These are phyloP conservation scores for western clawed frog (Xenopus tropicalis) DNA, from an alignment of 2,113 vertebrate genomes.

Conservation along the genomic window UCB_Xtro_10.0 CM004443.2:208677001-208677500, in stretches of 20 bases:
- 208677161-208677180: background rate
- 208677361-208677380: conserved; percentile 7
- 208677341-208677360: conserved; percentile 11
- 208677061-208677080: conserved; percentile 8
- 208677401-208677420: background rate
- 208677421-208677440: background rate
- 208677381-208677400: conserved; percentile 10
- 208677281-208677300: background rate
- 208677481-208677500: conserved; percentile 1
- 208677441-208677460: background rate
- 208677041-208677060: conserved; percentile 17
- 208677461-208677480: background rate
- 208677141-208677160: background rate
- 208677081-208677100: conserved; percentile 15
- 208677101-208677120: conserved; percentile 21
- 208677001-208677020: conserved; percentile 10
- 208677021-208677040: conserved; percentile 19
- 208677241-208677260: background rate
- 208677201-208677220: too few species aligned
- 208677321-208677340: conserved; percentile 22
- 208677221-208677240: too few species aligned
- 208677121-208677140: background rate
- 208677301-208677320: background rate
- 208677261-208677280: background rate
- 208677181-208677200: background rate